Base-by-base conservation (phyloP, 2,888 invertebrate species). In the Synanthedon andrenaeformis region DNA sequence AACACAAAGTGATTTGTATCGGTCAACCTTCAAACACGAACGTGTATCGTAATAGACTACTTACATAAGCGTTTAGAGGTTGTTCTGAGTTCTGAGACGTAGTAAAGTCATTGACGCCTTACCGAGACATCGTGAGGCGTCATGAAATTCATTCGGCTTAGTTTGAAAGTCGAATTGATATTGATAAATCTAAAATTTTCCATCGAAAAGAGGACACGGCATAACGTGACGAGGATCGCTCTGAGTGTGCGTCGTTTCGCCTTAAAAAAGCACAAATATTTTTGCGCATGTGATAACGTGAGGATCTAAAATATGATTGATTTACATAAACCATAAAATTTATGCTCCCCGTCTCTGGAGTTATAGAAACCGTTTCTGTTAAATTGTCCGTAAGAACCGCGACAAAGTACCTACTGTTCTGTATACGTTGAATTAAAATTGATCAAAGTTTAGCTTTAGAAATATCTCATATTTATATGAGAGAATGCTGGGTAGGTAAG, bases 351-450 rank as follows among this genome's bases (percentile, higher is more conserved):
- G 57, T 60, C 62, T 59, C 57, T 23, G 62, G 64, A 65, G 61
- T 60, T 69, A 66, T 65, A 66, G 64, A 67, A 66, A 64, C 66
- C 61, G 66, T 71, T 69, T 63, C 58, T 71, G 76, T 72, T 74
- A 74, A 81, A 76, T 75, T 74, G 69, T 59, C 65, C 65, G 74
- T 76, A 67, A 77, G 75, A 74, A 70, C 58, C 13, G 55, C 60
- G 45, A 45, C 45, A 14, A 45, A 45, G 14, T 45, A 10, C 17
- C 17, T 17, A 17, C 45, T n/a, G 11, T 45, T 35, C 35, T 45
- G 13, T n/a, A 45, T 45, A 45, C 3, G 13, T 45, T 14, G 14
- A 45, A 45, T 45, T 45, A 45, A 45, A 45, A 13, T 45, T 13
- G 13, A 45, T n/a, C 45, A 57, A 49, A 53, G 54, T 63, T 64